Evolutionary conservation across 1,140 invertebrate species (phyloP), one percentile per base, ranked within the genome.

Genomic region (Halictus rubicundus): DNA sequence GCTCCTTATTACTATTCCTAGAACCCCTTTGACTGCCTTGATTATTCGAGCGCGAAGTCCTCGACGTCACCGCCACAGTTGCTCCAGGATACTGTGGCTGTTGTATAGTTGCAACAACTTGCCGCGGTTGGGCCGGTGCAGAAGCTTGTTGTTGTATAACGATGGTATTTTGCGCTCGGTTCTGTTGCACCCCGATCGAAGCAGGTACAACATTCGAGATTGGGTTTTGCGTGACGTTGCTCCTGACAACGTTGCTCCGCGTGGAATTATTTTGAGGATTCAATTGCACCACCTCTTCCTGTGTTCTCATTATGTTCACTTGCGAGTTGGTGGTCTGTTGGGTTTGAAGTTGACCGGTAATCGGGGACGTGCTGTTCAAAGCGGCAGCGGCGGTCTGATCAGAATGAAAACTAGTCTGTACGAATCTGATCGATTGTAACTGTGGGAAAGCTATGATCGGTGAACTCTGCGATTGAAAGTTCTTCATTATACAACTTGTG

Each of bases 11-110:
- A 37, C 81, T 85, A 23, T 87, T 92, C 87, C 90, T 91, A 5
- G 92, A 91, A 64, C 92, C 87, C 69, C 95, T 85, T 10, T 94
- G 92, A 73, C 92, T 91, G 46, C 91, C 88, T 68, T 93, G 93
- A 39, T 90, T 90, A 52, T 88, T 91, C 2, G 94, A 93, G 42
- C 94, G 90, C 0, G 93, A 92, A 23, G 95, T 89, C 86, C 94
- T 94, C 3, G 94, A 93, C 32, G 94, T 88, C 12, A 94, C 92
- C 57, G 93, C 92, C 2, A 93, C 91, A 63, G 92, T 92, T 52
- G 93, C 66, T 37, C 77, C 83, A 46, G 80, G 68, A 23, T 87
- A 88, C n/a, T 87, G 90, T 49, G 86, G 85, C 16, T 87, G 84
- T 61, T 87, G 90, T 52, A 92, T 80, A 63, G 89, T 85, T 0